Conservation (phyloP, 2,888 invertebrate species). For the Sesia bembeciformis region DNA sequence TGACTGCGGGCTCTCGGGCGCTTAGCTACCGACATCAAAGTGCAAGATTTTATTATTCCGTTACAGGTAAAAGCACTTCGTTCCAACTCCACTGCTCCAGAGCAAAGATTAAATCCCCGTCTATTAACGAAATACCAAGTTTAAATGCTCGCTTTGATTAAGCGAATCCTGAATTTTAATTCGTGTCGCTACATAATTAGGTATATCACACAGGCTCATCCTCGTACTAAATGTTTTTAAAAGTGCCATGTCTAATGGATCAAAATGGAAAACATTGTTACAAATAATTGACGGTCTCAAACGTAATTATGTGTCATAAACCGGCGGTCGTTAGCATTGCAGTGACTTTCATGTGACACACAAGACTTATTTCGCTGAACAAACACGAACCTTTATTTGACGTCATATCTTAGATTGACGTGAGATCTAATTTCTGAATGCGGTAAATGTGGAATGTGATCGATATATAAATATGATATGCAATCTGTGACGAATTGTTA, state of each 20-base stretch:
- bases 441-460: no score
- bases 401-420: no score
- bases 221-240: slow-evolving; percentile 14
- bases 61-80: slow-evolving; percentile 33
- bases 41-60: slow-evolving; percentile 54
- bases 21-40: slow-evolving; percentile 52
- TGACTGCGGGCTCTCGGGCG: slow-evolving; percentile 17
- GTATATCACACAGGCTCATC: not conserved
- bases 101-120: slow-evolving; percentile 38
- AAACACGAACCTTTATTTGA: not conserved
- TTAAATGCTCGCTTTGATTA: slow-evolving; percentile 27
- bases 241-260: slow-evolving; percentile 19
- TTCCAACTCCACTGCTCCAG: slow-evolving; percentile 17
- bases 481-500: no score
- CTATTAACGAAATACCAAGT: slow-evolving; percentile 24
- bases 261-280: slow-evolving; percentile 31
- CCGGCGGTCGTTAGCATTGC: slow-evolving; percentile 29
- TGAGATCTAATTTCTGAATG: no score
- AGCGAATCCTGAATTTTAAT: slow-evolving; percentile 20
- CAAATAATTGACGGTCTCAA: slow-evolving; percentile 36
- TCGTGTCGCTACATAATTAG: slow-evolving; percentile 15
- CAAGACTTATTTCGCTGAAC: not conserved
- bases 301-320: slow-evolving; percentile 40
- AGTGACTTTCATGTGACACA: slow-evolving; percentile 15
- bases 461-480: no score